Evolutionary conservation across 92 coral and sea anemone genomes (phyloP).

Genomic region (Actinostola sp.): DNA sequence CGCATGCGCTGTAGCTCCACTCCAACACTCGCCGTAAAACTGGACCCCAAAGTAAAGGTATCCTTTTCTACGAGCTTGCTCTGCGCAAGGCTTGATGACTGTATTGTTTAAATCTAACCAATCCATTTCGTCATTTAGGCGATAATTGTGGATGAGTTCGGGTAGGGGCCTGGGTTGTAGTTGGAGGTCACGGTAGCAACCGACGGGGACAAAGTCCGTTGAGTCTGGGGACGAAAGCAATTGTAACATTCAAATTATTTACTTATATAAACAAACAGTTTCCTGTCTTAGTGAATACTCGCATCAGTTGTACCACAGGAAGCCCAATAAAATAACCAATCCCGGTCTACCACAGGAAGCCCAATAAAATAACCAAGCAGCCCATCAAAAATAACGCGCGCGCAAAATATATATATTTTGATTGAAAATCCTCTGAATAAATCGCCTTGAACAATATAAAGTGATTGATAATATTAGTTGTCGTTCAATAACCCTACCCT

Average conservation of each 20-base stretch:
- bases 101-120: slow-evolving; percentile 57
- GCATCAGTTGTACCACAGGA: no score
- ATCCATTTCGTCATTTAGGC: slow-evolving; percentile 38
- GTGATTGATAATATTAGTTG: no score
- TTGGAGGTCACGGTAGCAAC: slow-evolving; percentile 39
- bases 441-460: no score
- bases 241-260: not conserved
- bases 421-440: no score
- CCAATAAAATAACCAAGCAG: no score
- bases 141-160: slow-evolving; percentile 36
- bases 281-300: no score
- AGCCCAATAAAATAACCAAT: no score
- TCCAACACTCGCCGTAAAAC: slow-evolving; percentile 77
- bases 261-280: no score
- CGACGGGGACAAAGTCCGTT: slow-evolving; percentile 28
- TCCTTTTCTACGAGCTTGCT: slow-evolving; percentile 25
- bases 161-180: slow-evolving; percentile 33
- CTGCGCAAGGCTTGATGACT: slow-evolving; percentile 52
- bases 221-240: slow-evolving; percentile 11
- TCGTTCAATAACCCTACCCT: no score
- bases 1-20: slow-evolving; percentile 40
- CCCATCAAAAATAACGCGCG: no score
- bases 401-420: no score
- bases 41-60: slow-evolving; percentile 64
- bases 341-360: no score